Base-by-base conservation (phyloP, 2,888 invertebrate species). In the Torymus aiolomorphi region DNA sequence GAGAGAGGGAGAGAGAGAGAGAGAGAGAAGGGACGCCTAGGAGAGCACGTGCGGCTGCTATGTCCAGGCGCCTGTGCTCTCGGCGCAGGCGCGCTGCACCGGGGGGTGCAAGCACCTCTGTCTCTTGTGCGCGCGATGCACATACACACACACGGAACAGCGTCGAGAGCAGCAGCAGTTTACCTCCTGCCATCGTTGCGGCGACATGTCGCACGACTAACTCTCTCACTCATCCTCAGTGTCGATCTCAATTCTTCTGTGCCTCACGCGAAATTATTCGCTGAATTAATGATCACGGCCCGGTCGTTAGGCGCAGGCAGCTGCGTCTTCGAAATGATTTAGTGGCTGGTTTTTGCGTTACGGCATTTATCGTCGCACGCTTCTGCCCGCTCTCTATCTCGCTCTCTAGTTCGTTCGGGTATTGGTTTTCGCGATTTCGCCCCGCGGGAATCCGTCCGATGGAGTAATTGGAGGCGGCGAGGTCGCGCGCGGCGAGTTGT, bases 91-190 rank as follows among this genome's bases (percentile, higher is more conserved):
- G 74, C 77, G 61, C 0, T 61, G 72, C 80, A 59, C 16, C 51
- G 52, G 31, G 51, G 76, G 67, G 80, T 80, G 74, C 75, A 78
- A 81, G 75, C 72, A 78, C 78, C 75, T 42, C 42, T 42, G 42
- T 8, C 42, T 42, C 42, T 76, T 66, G 24, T 42, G 13, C 18
- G 31, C 49, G 73, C 51, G n/a, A 51, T 12, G 13, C 18, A 13
- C 49, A 10, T 20, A 16, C 1, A 16, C 2, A 24, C 16, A 13
- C 56, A 20, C 18, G 13, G 20, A 59, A 20, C 52, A 51, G 66
- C 52, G 31, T 56, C 16, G 65, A 12, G 20, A 73, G 66, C 16
- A 62, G 67, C 76, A 73, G 65, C 76, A 81, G 81, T 78, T 76
- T 73, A 73, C 65, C 65, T 78, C 72, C 59, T 69, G 73, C 71